Conservation (phyloP, 2,888 invertebrate species). For the Ctena decussata region DNA sequence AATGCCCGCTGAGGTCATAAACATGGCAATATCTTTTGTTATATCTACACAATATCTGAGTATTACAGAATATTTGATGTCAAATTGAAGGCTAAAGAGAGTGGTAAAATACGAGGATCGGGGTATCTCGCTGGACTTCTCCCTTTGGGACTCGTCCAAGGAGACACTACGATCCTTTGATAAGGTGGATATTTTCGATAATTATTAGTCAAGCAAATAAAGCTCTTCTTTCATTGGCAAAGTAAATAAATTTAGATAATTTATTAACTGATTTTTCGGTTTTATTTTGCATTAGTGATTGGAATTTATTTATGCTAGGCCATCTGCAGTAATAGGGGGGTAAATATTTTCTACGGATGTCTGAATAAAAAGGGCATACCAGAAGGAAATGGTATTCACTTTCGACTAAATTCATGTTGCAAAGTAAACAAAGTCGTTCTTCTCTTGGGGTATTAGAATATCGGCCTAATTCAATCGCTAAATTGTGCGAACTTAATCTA, state of each 20-base stretch:
- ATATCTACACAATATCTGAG: no score
- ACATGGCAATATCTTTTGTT: no score
- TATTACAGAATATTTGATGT: no score
- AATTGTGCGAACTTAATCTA: neutral
- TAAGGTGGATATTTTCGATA: no score
- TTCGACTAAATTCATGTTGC: neutral
- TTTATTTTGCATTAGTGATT: neutral
- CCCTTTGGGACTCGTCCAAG: no score
- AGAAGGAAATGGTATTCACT: neutral
- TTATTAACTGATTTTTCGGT: neutral
- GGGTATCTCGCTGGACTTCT: no score
- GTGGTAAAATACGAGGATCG: no score
- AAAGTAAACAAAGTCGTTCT: neutral
- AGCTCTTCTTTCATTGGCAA: neutral
- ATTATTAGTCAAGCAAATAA: no score
- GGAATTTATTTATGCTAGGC: neutral
- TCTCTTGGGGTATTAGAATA: neutral
- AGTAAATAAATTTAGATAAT: neutral
- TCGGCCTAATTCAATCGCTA: neutral
- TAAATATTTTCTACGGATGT: neutral
- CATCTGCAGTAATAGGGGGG: neutral
- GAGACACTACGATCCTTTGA: no score
- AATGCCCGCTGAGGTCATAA: no score
- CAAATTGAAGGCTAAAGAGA: no score
- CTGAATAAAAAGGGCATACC: neutral